These are phyloP conservation scores for Stenchaetothrips biformis DNA, from an alignment of 2,888 invertebrate species.

Conservation along the genomic window DNA sequence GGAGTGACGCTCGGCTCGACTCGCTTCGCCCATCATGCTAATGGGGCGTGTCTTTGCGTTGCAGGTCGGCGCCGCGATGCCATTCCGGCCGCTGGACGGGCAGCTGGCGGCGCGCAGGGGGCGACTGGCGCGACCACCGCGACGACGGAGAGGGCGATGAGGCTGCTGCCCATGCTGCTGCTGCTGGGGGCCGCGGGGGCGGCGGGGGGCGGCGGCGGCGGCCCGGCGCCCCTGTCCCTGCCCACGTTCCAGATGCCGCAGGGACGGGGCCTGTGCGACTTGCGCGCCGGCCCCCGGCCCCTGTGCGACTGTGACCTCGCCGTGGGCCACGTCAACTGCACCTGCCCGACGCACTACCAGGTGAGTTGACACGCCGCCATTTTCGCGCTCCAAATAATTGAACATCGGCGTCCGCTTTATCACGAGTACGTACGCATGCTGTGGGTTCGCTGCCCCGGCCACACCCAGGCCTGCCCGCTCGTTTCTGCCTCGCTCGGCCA, in stretches of 20 bases:
- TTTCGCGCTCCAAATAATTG: too few species aligned
- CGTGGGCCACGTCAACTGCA: not conserved
- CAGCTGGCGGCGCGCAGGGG: not conserved
- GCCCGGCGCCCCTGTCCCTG: not conserved
- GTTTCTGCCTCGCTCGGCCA: not conserved
- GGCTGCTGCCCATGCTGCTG: constrained; percentile 8
- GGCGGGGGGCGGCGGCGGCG: not conserved
- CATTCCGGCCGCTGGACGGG: not conserved
- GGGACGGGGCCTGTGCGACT: not conserved
- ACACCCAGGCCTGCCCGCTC: not conserved
- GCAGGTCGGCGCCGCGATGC: constrained; percentile 12
- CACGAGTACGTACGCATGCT: too few species aligned
- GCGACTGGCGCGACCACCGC: too few species aligned
- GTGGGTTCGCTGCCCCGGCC: not conserved
- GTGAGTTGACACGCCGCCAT: not conserved
- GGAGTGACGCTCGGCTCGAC: too few species aligned
- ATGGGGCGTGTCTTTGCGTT: not conserved
- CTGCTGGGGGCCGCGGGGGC: constrained; percentile 12
- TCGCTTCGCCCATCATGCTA: too few species aligned
- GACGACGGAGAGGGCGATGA: not conserved
- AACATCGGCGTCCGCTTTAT: too few species aligned
- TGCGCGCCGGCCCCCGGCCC: not conserved
- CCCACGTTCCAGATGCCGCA: constrained; percentile 8
- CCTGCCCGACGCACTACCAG: constrained; percentile 19
- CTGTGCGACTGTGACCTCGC: constrained; percentile 5